phyloP scores from a whole-genome alignment of 2,113 vertebrate genomes.

The Lepus europaeus region DNA sequence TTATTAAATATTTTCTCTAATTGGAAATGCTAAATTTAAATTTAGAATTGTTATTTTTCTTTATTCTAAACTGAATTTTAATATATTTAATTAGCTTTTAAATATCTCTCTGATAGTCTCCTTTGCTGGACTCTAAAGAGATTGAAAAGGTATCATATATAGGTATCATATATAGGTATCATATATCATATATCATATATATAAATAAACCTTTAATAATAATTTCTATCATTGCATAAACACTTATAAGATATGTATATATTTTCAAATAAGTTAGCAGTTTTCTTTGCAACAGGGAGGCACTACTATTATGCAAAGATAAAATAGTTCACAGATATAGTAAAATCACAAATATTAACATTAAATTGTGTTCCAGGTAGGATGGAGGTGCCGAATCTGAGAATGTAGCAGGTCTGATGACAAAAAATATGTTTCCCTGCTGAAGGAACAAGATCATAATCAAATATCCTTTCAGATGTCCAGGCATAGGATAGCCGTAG shows the following conservation, averaged over 20 bases:
- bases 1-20: neutral
- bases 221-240: neutral
- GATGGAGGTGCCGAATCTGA: neutral
- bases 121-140: neutral
- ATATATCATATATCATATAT: neutral
- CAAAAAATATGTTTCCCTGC: neutral
- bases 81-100: neutral
- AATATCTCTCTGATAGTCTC: neutral
- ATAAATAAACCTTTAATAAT: neutral
- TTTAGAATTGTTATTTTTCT: neutral
- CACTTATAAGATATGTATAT: neutral
- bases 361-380: neutral
- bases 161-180: too few species aligned
- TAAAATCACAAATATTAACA: neutral
- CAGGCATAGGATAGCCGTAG: neutral
- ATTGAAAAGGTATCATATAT: neutral
- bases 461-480: neutral
- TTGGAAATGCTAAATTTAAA: neutral
- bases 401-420: neutral
- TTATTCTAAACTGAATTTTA: neutral
- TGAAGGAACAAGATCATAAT: neutral
- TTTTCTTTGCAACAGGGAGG: neutral
- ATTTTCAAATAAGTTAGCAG: conserved; percentile 6
- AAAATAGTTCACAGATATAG: neutral
- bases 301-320: neutral